Conservation (phyloP, 2,113 vertebrate genomes). For the Eptatretus burgeri region DNA sequence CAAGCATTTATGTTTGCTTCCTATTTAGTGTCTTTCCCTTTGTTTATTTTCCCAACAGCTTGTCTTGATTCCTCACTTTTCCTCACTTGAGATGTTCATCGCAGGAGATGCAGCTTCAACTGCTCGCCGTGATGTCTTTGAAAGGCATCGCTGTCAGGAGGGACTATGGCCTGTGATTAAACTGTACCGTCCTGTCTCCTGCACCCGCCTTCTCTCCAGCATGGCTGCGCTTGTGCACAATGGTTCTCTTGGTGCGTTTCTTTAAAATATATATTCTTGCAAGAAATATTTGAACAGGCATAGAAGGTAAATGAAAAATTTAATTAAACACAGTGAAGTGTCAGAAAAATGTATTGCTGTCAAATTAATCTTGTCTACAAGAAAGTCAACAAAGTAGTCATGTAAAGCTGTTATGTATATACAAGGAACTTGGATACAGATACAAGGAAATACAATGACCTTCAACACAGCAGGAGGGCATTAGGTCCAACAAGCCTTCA, state of each 20-base stretch:
- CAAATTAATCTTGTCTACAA: too few relatives aligned
- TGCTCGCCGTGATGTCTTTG: conserved; percentile 56
- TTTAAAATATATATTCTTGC: neutral
- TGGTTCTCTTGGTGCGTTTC: conserved; percentile 34
- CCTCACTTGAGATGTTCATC: conserved; percentile 63
- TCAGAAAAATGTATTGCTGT: too few relatives aligned
- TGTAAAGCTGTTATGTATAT: too few relatives aligned
- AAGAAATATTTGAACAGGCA: too few relatives aligned
- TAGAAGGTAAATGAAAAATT: too few relatives aligned
- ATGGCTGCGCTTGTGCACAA: conserved; percentile 63
- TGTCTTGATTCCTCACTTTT: conserved; percentile 74
- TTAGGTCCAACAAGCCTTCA: too few relatives aligned
- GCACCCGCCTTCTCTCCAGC: conserved; percentile 62
- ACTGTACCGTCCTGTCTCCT: conserved; percentile 34
- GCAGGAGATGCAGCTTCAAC: conserved; percentile 29
- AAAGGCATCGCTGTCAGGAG: conserved; percentile 70
- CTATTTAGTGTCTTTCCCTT: neutral
- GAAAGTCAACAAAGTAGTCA: too few relatives aligned
- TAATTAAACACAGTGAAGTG: too few relatives aligned
- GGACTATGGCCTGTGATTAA: conserved; percentile 64
- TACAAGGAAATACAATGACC: too few relatives aligned
- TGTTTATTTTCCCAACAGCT: conserved; percentile 25
- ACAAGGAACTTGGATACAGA: too few relatives aligned
- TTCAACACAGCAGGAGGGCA: too few relatives aligned
- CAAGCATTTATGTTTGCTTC: too few relatives aligned